Evolutionary conservation across 2,888 invertebrate genomes (phyloP).

Genomic region (Carpatolechia fugitivella): DNA sequence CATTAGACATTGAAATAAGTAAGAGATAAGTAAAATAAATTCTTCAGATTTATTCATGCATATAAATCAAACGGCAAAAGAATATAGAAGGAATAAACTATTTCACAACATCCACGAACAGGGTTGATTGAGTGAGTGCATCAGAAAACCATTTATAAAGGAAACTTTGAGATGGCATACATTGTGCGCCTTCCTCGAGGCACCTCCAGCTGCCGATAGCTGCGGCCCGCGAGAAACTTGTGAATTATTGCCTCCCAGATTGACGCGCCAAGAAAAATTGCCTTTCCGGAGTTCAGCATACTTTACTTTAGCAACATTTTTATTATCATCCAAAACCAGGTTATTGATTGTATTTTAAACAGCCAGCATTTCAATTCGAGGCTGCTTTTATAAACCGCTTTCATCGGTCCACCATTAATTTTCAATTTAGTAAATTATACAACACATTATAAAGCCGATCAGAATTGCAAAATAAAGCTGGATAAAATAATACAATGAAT

Average conservation of each 20-base stretch:
- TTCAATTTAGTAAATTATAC: conserved; percentile 11
- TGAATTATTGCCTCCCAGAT: conserved; percentile 64
- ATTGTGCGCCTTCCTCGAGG: conserved; percentile 16
- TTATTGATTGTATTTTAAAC: conserved; percentile 29
- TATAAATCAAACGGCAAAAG: too few species aligned
- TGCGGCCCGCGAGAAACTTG: conserved; percentile 25
- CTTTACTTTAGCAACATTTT: conserved; percentile 29
- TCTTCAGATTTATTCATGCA: too few species aligned
- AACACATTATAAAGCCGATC: conserved; percentile 4
- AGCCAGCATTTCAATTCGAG: conserved; percentile 2
- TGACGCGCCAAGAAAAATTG: conserved; percentile 65
- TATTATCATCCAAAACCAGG: conserved; percentile 27
- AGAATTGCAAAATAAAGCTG: conserved; percentile 7
- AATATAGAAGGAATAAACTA: conserved; percentile 5
- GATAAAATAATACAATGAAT: not conserved
- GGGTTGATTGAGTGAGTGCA: conserved; percentile 15
- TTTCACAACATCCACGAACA: conserved; percentile 8
- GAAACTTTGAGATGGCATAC: conserved; percentile 19
- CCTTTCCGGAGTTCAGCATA: conserved; percentile 42
- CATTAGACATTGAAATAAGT: too few species aligned
- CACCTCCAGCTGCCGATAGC: conserved; percentile 24
- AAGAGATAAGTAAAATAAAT: too few species aligned
- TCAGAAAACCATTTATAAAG: conserved; percentile 21
- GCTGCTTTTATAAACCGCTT: not conserved
- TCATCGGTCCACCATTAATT: conserved; percentile 8